These are phyloP conservation scores for Acronicta leporina DNA, from an alignment of 2,888 invertebrate species.

Conservation along the genomic window DNA sequence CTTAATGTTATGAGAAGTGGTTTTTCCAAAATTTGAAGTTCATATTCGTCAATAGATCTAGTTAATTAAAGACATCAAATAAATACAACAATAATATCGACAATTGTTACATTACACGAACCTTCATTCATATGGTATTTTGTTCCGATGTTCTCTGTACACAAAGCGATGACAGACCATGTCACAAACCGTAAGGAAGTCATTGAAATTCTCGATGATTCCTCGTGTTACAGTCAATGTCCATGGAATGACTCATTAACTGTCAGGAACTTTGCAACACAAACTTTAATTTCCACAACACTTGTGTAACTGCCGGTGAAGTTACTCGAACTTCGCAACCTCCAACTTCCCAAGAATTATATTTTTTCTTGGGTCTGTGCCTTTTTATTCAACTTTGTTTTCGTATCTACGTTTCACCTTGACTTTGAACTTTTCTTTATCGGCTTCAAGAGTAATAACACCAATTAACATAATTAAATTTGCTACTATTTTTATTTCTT, in stretches of 20 bases:
- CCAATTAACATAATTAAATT: constrained; percentile 44
- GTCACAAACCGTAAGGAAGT: constrained; percentile 66
- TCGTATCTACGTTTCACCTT: constrained; percentile 36
- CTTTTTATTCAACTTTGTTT: constrained; percentile 17
- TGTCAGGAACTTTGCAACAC: constrained; percentile 42
- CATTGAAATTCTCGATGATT: constrained; percentile 68
- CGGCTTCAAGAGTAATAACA: constrained; percentile 43
- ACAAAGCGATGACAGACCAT: constrained; percentile 39
- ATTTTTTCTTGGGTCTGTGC: constrained; percentile 4
- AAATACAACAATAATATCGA: background rate
- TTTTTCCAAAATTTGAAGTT: no score
- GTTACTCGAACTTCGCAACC: constrained; percentile 3
- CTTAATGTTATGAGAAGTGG: no score
- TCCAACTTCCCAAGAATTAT: constrained; percentile 20
- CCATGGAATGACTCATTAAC: constrained; percentile 47
- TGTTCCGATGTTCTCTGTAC: constrained; percentile 24
- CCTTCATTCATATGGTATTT: constrained; percentile 19
- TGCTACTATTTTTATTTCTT: constrained; percentile 39
- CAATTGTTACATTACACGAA: constrained; percentile 12
- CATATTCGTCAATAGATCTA: background rate
- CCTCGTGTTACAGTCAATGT: constrained; percentile 40
- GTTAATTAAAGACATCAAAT: background rate
- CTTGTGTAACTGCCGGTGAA: constrained; percentile 20
- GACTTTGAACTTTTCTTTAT: constrained; percentile 49
- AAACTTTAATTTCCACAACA: constrained; percentile 23